phyloP scores from a whole-genome alignment of 2,797 vertebrate genomes.

The Philypnodon macrostomus region DNA sequence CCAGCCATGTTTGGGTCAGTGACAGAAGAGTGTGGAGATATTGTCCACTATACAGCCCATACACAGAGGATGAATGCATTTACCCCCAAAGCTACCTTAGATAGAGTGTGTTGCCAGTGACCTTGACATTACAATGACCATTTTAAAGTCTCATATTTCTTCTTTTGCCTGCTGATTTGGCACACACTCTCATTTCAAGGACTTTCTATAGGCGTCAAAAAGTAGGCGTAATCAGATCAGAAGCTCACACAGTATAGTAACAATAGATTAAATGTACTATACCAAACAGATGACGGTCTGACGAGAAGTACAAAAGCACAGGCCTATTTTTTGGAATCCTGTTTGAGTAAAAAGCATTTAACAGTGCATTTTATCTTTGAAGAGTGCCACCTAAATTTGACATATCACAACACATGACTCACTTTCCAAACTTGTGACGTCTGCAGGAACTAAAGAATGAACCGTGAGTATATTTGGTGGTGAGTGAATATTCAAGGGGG shows the following conservation, averaged over 20 bases:
- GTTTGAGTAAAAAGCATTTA: too few relatives aligned
- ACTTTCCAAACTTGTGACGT: constrained; percentile 9
- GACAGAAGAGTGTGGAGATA: constrained; percentile 32
- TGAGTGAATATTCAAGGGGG: constrained; percentile 3
- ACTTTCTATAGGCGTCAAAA: not conserved
- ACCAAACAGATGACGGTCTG: too few relatives aligned
- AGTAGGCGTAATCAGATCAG: too few relatives aligned
- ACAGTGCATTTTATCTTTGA: too few relatives aligned
- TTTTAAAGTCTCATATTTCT: not conserved
- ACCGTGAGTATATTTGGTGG: constrained; percentile 2
- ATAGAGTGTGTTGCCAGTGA: too few relatives aligned
- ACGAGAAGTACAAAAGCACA: too few relatives aligned
- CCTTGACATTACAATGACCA: not conserved
- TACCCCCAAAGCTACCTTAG: too few relatives aligned
- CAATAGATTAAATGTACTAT: too few relatives aligned
- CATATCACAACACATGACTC: not conserved
- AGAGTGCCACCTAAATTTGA: too few relatives aligned
- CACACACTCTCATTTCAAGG: too few relatives aligned
- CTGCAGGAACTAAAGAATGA: constrained; percentile 27
- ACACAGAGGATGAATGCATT: not conserved
- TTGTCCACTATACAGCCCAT: constrained; percentile 1
- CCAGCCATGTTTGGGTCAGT: constrained; percentile 23
- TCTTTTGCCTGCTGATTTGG: not conserved
- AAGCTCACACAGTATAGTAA: too few relatives aligned
- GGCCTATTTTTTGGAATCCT: too few relatives aligned